Evolutionary conservation across 2,113 vertebrate species (phyloP).

Genomic region (Ochotona princeps): DNA sequence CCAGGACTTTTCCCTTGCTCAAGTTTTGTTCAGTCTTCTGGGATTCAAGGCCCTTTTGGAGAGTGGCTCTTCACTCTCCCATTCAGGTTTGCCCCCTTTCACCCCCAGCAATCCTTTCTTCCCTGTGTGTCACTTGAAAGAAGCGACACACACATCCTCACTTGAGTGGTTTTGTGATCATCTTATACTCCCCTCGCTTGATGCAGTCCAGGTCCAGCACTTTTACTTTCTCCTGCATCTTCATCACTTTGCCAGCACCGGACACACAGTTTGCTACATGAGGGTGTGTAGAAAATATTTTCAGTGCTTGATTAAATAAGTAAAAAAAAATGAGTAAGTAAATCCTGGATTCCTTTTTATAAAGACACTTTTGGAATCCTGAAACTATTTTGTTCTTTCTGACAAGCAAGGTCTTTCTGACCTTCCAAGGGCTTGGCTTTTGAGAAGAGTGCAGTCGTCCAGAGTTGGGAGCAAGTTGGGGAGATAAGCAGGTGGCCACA

Average conservation of each 20-base stretch:
- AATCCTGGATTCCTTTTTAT: not conserved
- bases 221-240: not conserved
- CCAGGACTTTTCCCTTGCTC: not conserved
- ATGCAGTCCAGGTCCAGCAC: no score
- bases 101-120: not conserved
- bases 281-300: accelerated
- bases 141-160: not conserved
- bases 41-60: accelerated
- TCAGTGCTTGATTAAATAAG: not conserved
- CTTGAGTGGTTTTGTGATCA: not conserved
- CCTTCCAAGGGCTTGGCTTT: not conserved
- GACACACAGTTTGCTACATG: accelerated
- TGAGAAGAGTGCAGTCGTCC: not conserved
- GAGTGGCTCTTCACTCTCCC: not conserved
- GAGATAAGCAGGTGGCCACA: not conserved
- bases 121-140: not conserved
- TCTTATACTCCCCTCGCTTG: accelerated
- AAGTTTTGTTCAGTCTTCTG: not conserved
- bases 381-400: not conserved
- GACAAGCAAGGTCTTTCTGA: not conserved
- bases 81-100: no score
- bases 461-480: not conserved
- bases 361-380: not conserved
- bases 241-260: not conserved
- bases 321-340: not conserved